Evolutionary conservation across 2,113 vertebrate species (phyloP), one percentile per base, ranked within the genome.

Genomic region (Emydura subglobosa): DNA sequence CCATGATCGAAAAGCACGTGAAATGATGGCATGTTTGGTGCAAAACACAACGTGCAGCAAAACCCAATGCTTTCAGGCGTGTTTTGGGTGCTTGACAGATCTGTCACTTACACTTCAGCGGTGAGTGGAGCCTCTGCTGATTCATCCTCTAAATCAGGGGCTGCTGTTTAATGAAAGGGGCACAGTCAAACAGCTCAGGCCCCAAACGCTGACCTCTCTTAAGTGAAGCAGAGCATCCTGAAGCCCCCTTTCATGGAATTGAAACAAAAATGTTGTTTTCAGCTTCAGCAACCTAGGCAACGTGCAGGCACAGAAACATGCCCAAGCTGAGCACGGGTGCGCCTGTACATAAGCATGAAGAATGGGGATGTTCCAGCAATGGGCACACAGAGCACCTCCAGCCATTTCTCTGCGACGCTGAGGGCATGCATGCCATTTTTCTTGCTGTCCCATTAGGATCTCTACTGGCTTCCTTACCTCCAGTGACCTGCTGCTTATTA

Each of bases 161-260:
- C 90, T 94, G 91, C 93, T 94, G 87, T 91, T 93, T 95, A 95
- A 97, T 94, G 88, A 96, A 92, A 96, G 89, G 72, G 61, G 57
- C 53, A 78, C n/a, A 94, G 95, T 54, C 81, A 96, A 94, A 89
- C 89, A 88, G 87, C 90, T 96, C 90, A 96, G 82, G 82, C 61
- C 82, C 94, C 84, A 79, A 81, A 79, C 39, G 19, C 65, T 94
- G 92, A 89, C 90, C 86, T 49, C 90, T 87, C 94, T 95, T 92
- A 93, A 96, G 84, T 65, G 91, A 89, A 85, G 79, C 85, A 87
- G 42, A n/a, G 51, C 47, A 8, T 89, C 92, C 91, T 92, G 85
- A 94, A 94, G 92, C 87, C 34, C 88, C 87, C 7, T n/a, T 94
- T 34, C 14, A 39, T 19, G 82, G 22, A 83, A 61, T 83, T 7